Base-by-base conservation (phyloP, 2,888 invertebrate species). In the Balanococcus diminutus region DNA sequence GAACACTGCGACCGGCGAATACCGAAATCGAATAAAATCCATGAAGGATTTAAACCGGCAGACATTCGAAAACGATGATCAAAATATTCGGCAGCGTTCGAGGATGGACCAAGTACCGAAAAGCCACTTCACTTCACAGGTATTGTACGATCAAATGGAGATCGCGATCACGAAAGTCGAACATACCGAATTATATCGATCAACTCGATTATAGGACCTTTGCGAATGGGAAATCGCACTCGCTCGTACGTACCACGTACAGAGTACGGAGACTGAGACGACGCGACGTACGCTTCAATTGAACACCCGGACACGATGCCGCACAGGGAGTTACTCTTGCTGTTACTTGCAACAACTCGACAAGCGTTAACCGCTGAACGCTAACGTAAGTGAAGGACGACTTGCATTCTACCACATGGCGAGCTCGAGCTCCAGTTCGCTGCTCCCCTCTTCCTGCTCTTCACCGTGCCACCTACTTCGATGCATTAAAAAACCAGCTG, bases 361-460 rank as follows among this genome's bases (percentile, higher is more conserved):
- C 75, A 36, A 79, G 36, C 75, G 32, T 31, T 22, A 56, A 81
- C 83, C 61, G 72, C 61, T 36, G n/a, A 22, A 56, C 56, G 56
- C 56, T 19, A 56, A 56, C 56, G 46, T 42, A n/a, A 46, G 51
- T 67, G 85, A 85, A 85, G 85, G 85, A 75, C 85, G 85, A 16
- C 72, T 51, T 85, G 79, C 85, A 85, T 85, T 85, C 75, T 85
- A 85, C 85, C 85, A 85, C 85, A 85, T 85, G 85, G 85, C 85
- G 85, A 85, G 85, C 31, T 82, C 56, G 56, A 56, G 56, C 56
- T 56, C 56, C 22, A 56, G 56, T 56, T 56, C 75, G n/a, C 75
- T 36, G 36, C 36, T 32, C 75, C 9, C 75, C 16, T 11, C 75
- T 6, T 22, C 14, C 72, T 31, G 31, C 75, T 25, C n/a, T n/a